These are phyloP conservation scores for Eutrigla gurnardus DNA, from an alignment of 2,797 vertebrate genomes.

Conservation along the genomic window DNA sequence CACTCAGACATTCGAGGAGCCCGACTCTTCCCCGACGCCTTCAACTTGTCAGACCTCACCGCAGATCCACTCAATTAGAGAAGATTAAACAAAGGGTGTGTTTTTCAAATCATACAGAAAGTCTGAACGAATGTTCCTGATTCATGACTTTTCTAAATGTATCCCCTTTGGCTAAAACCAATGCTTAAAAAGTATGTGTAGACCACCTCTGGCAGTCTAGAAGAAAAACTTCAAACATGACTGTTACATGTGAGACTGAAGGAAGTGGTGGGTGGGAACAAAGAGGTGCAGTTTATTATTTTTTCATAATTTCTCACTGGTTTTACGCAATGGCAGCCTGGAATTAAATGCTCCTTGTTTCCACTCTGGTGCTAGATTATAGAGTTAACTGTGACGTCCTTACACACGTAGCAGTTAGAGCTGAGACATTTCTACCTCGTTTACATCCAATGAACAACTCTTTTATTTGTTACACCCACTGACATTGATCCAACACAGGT, in stretches of 20 bases:
- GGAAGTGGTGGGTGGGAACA: constrained; percentile 60
- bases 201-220: constrained; percentile 3
- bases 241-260: constrained; percentile 35
- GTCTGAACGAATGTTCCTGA: constrained; percentile 1
- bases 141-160: constrained; percentile 8
- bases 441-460: not conserved
- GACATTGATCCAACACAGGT: constrained; percentile 8
- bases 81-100: constrained; percentile 43
- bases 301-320: constrained; percentile 31
- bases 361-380: not conserved
- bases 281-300: constrained; percentile 17
- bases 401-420: constrained; percentile 10
- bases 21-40: constrained; percentile 60
- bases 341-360: not conserved
- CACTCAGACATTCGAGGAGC: constrained; percentile 74
- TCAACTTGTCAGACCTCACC: constrained; percentile 56
- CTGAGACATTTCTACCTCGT: not conserved
- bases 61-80: constrained; percentile 53
- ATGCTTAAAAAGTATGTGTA: not conserved
- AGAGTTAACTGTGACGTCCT: constrained; percentile 20
- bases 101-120: constrained; percentile 52
- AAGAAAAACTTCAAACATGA: constrained; percentile 37
- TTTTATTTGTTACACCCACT: constrained; percentile 9
- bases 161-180: not conserved
- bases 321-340: not conserved